Percentiles rank a stretch among this genome's conserved stretches.
phyloP scores from a whole-genome alignment of 2,888 invertebrate genomes.

The Leptopterna dolabrata region DNA sequence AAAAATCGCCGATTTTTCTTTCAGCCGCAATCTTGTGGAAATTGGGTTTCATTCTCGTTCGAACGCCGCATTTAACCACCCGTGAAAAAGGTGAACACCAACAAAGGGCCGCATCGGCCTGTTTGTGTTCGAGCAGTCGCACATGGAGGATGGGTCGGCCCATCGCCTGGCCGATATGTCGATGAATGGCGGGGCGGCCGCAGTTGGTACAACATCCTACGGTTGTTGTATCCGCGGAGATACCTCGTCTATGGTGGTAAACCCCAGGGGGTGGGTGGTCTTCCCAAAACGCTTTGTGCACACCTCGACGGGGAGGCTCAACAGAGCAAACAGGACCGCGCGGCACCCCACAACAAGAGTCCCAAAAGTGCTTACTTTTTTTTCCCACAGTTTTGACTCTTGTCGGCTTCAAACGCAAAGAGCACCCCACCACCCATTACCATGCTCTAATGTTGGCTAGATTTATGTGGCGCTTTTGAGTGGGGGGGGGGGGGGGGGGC shows the following conservation, averaged over 20 bases:
- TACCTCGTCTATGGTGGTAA: background rate
- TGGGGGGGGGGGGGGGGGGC: background rate
- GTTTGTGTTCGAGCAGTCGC: background rate
- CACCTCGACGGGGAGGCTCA: constrained; percentile 21
- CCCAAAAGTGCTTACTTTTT: constrained; percentile 39
- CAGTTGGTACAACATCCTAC: constrained; percentile 8
- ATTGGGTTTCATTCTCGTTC: background rate
- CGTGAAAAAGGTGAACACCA: constrained; percentile 21
- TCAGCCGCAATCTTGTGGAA: background rate
- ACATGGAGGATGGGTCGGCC: background rate
- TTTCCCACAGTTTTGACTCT: constrained; percentile 47
- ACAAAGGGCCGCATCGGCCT: constrained; percentile 2
- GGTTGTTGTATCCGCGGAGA: background rate
- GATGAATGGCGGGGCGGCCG: background rate
- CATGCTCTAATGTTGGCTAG: background rate
- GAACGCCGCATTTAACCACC: background rate
- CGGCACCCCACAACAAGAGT: constrained; percentile 20
- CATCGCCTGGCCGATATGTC: background rate
- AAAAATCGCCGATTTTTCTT: background rate
- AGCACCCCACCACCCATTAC: background rate
- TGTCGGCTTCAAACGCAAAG: constrained; percentile 6
- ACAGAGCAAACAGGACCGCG: constrained; percentile 27
- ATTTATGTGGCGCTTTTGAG: constrained; percentile 4
- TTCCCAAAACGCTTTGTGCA: constrained; percentile 35
- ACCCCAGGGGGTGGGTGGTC: constrained; percentile 40